Percentiles rank a stretch among this genome's conserved stretches.
phyloP scores from a whole-genome alignment of 92 coral and sea anemone species.

The Bergia sp. region DNA sequence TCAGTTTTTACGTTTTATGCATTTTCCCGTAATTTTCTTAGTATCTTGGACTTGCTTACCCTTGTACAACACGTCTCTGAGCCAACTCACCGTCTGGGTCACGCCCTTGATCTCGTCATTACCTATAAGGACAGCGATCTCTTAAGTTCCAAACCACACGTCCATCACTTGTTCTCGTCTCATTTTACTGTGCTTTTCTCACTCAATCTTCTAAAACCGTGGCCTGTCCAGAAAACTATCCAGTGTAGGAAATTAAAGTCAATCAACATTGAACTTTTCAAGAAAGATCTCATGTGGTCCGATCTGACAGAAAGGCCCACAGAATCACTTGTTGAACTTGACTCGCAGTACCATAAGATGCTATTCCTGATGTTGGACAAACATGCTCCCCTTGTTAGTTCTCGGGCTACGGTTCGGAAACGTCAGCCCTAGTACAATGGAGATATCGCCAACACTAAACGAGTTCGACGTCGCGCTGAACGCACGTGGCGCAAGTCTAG shows the following conservation, averaged over 20 bases:
- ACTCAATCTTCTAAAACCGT: not conserved
- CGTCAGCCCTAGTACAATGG: no score
- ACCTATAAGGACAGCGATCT: not conserved
- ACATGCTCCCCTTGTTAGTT: no score
- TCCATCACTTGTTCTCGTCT: constrained; percentile 2
- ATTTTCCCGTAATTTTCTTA: not conserved
- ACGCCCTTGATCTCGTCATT: not conserved
- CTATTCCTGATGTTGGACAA: no score
- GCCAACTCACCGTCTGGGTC: not conserved
- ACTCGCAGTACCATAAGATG: no score
- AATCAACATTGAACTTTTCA: no score
- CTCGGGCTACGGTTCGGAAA: no score
- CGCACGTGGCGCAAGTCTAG: no score
- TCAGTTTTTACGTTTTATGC: not conserved
- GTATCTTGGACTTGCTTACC: not conserved
- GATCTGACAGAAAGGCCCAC: no score
- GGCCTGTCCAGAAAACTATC: not conserved
- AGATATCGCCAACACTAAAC: no score
- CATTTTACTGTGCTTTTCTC: not conserved
- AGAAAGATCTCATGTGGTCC: no score
- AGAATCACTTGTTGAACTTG: no score
- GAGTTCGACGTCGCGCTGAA: no score
- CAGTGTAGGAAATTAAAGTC: not conserved
- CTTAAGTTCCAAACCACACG: constrained; percentile 1
- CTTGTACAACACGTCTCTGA: not conserved